Percentiles rank a stretch among this genome's conserved stretches.
Evolutionary conservation across 2,888 invertebrate species (phyloP).

Genomic region (Nysson spinosus): DNA sequence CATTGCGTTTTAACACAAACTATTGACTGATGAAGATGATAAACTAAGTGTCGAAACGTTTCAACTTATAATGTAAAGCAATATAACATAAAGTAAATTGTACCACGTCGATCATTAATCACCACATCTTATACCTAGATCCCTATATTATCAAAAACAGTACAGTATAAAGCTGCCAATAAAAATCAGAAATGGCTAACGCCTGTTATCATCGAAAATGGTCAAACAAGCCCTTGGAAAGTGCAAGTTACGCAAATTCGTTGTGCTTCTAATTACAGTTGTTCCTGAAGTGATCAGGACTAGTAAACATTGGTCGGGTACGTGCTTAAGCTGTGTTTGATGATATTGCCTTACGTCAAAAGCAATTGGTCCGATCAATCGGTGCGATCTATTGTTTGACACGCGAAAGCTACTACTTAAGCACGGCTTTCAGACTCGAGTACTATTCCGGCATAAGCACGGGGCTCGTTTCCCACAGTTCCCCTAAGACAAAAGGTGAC

Average conservation of each 20-base stretch:
- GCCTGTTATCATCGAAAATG: too few relatives aligned
- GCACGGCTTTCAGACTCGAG: constrained; percentile 45
- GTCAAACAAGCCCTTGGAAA: too few relatives aligned
- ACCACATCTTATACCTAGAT: too few relatives aligned
- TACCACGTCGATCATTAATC: too few relatives aligned
- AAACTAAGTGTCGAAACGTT: too few relatives aligned
- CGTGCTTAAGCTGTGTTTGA: constrained; percentile 50
- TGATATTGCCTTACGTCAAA: constrained; percentile 49
- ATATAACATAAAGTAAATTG: too few relatives aligned
- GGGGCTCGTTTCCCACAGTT: constrained; percentile 42
- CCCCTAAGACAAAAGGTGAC: constrained; percentile 20
- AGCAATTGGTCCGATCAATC: constrained; percentile 57
- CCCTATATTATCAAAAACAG: too few relatives aligned
- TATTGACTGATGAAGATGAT: too few relatives aligned
- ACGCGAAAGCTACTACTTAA: constrained; percentile 50
- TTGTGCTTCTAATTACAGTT: constrained; percentile 28
- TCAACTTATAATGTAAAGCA: too few relatives aligned
- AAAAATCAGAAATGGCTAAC: too few relatives aligned
- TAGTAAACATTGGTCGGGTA: constrained; percentile 46
- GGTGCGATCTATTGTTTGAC: constrained; percentile 52
- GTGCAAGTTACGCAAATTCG: constrained; percentile 14
- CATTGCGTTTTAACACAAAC: too few relatives aligned
- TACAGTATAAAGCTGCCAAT: too few relatives aligned
- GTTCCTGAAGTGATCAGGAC: constrained; percentile 19
- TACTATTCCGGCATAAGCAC: constrained; percentile 32